phyloP scores from a whole-genome alignment of 2,888 invertebrate genomes.

The Agriopis marginaria region DNA sequence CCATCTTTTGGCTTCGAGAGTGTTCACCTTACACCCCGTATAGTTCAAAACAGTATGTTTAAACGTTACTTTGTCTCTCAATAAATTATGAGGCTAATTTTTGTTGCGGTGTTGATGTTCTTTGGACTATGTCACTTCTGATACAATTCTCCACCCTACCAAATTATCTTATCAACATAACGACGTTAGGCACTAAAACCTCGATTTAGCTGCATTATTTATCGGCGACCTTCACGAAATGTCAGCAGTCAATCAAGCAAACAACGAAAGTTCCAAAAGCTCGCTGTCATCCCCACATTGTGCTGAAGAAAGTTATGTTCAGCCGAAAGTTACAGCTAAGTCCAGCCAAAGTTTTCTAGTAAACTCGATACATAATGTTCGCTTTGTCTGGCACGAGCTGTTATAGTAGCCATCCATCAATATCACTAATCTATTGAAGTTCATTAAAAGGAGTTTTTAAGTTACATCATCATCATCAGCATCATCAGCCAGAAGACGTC shows the following conservation, averaged over 20 bases:
- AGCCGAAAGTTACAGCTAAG: not conserved
- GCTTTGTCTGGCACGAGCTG: not conserved
- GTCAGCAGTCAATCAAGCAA: slow-evolving; percentile 24
- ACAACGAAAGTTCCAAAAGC: slow-evolving; percentile 3
- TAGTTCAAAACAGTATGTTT: too few relatives aligned
- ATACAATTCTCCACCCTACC: not conserved
- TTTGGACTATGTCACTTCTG: too few relatives aligned
- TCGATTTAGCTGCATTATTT: slow-evolving; percentile 3
- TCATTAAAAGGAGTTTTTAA: not conserved
- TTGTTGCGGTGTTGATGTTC: too few relatives aligned
- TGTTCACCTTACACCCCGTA: too few relatives aligned
- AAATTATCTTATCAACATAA: not conserved
- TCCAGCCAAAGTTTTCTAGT: slow-evolving; percentile 13
- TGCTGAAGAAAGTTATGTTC: slow-evolving; percentile 6
- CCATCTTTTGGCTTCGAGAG: too few relatives aligned
- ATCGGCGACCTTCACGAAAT: slow-evolving; percentile 13
- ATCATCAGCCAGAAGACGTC: too few relatives aligned
- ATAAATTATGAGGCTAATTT: too few relatives aligned
- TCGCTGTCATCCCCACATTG: slow-evolving; percentile 15
- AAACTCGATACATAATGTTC: slow-evolving; percentile 7
- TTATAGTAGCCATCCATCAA: slow-evolving; percentile 1
- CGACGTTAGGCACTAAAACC: not conserved
- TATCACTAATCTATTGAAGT: not conserved
- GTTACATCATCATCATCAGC: too few relatives aligned
- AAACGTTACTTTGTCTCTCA: too few relatives aligned